Evolutionary conservation across 2,797 vertebrate genomes (phyloP).

Genomic region (Sphenopsis melanotis): DNA sequence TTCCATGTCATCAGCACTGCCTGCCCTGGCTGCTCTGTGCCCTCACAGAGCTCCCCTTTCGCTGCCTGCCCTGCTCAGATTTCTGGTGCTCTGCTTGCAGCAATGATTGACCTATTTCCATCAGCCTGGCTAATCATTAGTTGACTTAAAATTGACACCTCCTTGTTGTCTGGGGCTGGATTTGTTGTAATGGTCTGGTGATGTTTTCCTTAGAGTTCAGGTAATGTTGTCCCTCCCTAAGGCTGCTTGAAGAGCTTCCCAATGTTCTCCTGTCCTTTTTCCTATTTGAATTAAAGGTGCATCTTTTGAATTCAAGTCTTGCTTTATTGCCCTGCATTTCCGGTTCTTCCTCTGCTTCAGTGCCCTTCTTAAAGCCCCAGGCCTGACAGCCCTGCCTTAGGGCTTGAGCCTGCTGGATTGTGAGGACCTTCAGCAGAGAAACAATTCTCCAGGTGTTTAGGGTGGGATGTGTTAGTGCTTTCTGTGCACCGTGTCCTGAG

Average conservation of each 20-base stretch:
- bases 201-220: background rate
- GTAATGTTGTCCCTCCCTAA: background rate
- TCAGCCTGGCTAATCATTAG: constrained; percentile 56
- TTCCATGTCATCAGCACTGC: background rate
- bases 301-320: background rate
- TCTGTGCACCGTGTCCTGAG: background rate
- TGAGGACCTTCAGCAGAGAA: background rate
- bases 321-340: background rate
- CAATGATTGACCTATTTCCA: constrained; percentile 62
- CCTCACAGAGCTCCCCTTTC: background rate
- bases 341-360: background rate
- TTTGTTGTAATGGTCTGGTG: background rate
- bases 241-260: background rate
- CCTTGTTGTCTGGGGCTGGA: background rate
- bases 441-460: background rate
- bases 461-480: background rate
- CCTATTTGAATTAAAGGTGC: background rate
- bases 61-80: constrained; percentile 26
- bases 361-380: background rate
- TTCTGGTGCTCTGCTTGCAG: constrained; percentile 56
- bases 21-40: background rate
- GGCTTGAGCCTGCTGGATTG: background rate
- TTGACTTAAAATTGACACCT: constrained; percentile 36
- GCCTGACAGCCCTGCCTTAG: background rate
- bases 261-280: background rate